Evolutionary conservation across 2,113 vertebrate genomes (phyloP).

Genomic region (Mobula hypostoma): DNA sequence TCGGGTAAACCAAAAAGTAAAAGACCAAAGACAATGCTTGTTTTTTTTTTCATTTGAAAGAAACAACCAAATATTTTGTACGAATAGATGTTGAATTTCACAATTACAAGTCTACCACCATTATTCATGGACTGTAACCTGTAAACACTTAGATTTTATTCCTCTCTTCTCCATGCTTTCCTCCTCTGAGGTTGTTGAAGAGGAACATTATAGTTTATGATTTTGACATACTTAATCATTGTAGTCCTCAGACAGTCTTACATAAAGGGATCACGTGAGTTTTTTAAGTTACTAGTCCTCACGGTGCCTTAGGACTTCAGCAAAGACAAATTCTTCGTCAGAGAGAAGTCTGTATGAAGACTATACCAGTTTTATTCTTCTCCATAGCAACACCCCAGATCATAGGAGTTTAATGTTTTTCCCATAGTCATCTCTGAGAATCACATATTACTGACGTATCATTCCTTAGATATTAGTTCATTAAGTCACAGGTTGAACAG

Average conservation of each 20-base stretch:
- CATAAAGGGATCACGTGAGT: not conserved
- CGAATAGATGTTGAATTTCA: not conserved
- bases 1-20: not conserved
- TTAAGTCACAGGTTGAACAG: not conserved
- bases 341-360: not conserved
- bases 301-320: not conserved
- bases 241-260: not conserved
- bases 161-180: not conserved
- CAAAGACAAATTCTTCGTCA: not conserved
- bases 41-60: not conserved
- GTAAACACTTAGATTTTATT: not conserved
- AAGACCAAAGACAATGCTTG: not conserved
- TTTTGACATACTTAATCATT: constrained; percentile 12
- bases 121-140: not conserved
- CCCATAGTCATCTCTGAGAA: not conserved
- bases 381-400: not conserved
- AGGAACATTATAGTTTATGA: not conserved
- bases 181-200: not conserved
- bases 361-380: not conserved
- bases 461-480: not conserved
- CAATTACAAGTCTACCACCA: not conserved
- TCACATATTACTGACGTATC: not conserved
- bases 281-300: not conserved
- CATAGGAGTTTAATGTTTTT: not conserved
- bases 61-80: not conserved